phyloP scores from a whole-genome alignment of 2,797 vertebrate genomes.

The Salmo trutta region DNA sequence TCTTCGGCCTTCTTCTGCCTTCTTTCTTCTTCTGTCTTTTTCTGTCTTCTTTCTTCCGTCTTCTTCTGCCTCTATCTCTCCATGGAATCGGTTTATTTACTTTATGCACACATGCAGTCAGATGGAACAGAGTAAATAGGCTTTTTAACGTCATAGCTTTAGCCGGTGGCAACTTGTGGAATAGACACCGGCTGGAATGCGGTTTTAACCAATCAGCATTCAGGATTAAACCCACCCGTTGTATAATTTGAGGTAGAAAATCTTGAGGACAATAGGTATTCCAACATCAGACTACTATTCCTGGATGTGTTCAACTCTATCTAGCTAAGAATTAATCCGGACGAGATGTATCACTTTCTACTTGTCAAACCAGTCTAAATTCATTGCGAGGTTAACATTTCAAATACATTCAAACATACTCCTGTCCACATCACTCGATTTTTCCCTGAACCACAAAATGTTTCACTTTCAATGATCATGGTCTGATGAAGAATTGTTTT shows the following conservation, averaged over 20 bases:
- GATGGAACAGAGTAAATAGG: too few relatives aligned
- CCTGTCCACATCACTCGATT: not conserved
- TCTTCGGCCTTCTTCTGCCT: too few relatives aligned
- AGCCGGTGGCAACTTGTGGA: not conserved
- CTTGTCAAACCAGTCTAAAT: not conserved
- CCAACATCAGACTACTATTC: not conserved
- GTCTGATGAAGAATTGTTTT: not conserved
- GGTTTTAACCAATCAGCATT: too few relatives aligned
- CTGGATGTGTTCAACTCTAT: not conserved
- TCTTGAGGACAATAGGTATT: too few relatives aligned
- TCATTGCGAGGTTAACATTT: not conserved
- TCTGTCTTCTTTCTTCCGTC: too few relatives aligned
- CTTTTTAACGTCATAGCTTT: not conserved
- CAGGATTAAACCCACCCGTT: too few relatives aligned
- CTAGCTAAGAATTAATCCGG: not conserved
- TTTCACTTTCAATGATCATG: not conserved
- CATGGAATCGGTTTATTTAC: not conserved
- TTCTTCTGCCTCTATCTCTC: not conserved
- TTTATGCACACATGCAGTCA: not conserved
- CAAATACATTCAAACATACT: not conserved
- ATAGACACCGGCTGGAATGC: too few relatives aligned
- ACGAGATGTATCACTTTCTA: not conserved
- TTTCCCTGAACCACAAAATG: not conserved
- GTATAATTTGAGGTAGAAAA: not conserved
- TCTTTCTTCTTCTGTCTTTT: too few relatives aligned